These are phyloP conservation scores for Girardinichthys multiradiatus DNA, from an alignment of 2,113 vertebrate genomes.

Conservation along the genomic window DNA sequence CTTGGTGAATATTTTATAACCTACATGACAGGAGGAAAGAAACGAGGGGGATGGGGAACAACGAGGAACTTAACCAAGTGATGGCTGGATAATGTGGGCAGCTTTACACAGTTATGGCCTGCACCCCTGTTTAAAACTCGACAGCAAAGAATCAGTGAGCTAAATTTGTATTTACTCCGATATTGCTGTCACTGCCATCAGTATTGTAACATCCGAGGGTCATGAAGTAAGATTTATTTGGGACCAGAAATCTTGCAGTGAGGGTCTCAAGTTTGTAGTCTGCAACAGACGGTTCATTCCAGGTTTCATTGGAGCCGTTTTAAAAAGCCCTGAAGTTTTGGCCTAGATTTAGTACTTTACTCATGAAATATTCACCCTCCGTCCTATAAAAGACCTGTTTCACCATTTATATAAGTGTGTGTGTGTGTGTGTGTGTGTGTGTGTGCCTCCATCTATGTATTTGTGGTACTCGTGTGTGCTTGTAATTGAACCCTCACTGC, in stretches of 20 bases:
- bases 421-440: too few relatives aligned
- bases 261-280: slow-evolving; percentile 5
- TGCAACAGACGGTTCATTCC: slow-evolving; percentile 5
- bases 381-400: slow-evolving; percentile 41
- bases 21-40: slow-evolving; percentile 51
- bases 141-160: too few relatives aligned
- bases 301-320: slow-evolving; percentile 24
- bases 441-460: slow-evolving; percentile 19
- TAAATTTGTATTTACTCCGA: neutral
- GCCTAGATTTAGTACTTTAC: slow-evolving; percentile 67
- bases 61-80: slow-evolving; percentile 24
- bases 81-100: slow-evolving; percentile 28
- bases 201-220: neutral
- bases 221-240: neutral
- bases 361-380: slow-evolving; percentile 75
- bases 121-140: too few relatives aligned
- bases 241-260: slow-evolving; percentile 3
- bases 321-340: slow-evolving; percentile 30
- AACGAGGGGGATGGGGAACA: slow-evolving; percentile 43
- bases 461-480: slow-evolving; percentile 8
- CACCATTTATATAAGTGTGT: slow-evolving; percentile 49
- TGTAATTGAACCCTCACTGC: slow-evolving; percentile 21
- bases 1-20: slow-evolving; percentile 80
- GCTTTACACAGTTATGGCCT: slow-evolving; percentile 11
- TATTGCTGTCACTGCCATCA: neutral